Base-by-base conservation (phyloP, 1,140 invertebrate genomes). In the Gryon sp. region DNA sequence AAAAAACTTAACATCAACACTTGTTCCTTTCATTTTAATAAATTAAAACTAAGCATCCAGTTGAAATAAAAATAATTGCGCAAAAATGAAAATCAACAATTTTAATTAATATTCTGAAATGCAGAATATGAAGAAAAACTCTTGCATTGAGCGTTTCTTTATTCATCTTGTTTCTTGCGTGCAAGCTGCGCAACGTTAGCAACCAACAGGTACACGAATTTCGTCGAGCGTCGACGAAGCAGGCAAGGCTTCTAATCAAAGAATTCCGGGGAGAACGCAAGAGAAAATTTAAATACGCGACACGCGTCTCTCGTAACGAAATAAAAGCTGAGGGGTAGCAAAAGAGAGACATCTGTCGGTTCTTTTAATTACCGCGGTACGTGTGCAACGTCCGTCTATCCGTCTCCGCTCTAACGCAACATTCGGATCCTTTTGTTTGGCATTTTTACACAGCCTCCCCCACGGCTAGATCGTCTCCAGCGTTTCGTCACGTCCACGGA, bases 281-380 rank as follows among this genome's bases (percentile, higher is more conserved):
- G 77, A 76, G 82, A 86, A 80, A 85, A 86, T 86, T 87, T 86
- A 87, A 87, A 87, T 87, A 87, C 82, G 76, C 83, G 82, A 72
- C 75, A 73, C 76, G 68, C 76, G 65, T 80, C 79, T 77, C 80
- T 40, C 76, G 76, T 85, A 87, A 86, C 83, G 85, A 88, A 88
- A 88, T 88, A 87, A 88, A 88, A 86, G 80, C 82, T 73, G 74
- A 83, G 73, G 75, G 69, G 70, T 60, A 43, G 72, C 75, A 46
- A 80, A 76, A 79, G 80, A 84, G 78, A 83, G 82, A 84, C 85
- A 87, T 87, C 84, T 87, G 87, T 87, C 84, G 86, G 86, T 86
- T 87, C 86, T 87, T 88, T 88, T 88, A 88, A 87, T 88, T 88
- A 86, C 83, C 80, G 76, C 79, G 69, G 72, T 84, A 87, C 86